Base-by-base conservation (phyloP, 2,797 vertebrate species). In the Mormyrops attenuatus region DNA sequence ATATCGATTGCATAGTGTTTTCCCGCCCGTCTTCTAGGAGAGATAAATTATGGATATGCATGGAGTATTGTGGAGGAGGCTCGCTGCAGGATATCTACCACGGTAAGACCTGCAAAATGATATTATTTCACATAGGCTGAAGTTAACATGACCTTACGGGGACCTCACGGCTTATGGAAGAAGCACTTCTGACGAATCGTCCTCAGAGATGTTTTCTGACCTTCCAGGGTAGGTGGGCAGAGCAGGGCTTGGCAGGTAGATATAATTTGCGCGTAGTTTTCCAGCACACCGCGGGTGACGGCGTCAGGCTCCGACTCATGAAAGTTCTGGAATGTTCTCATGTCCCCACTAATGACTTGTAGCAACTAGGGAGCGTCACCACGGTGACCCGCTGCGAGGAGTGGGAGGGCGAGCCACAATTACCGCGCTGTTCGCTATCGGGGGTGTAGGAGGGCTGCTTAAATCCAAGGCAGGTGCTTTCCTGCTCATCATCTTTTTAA, bases 31-130 rank as follows among this genome's bases (percentile, higher is more conserved):
- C 15, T 94, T 94, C 84, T 93, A 99, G 98, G 95, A 97, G 98
- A 94, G 98, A 99, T 96, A 99, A 99, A 94, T 95, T 99, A 90
- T 99, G 98, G 98, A 99, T 99, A 94, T 98, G 98, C 94, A 99
- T 99, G 98, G 98, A 99, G 92, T 99, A 98, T 93, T 99, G 98
- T 94, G 98, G 98, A 91, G 98, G 98, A 92, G 98, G 98, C 34
- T 99, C 98, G 90, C 95, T 99, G 90, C 98, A 99, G 93, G 98
- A 99, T 94, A 98, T 99, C 93, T 99, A 99, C 94, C 98, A 99
- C 30, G 96, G 98, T 99, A 96, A 88, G 95, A 92, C 66, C 60
- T 22, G 34, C 30, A 26, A 73, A 52, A 38, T 38, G 34, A 34
- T 63, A 30, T 30, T 13, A 13, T 8, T 50, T 20, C 5, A 82